A percentile compares a stretch with the other conserved stretches of the same genome.
phyloP scores from a whole-genome alignment of 2,888 invertebrate species.

The Leptopilina syphax region DNA sequence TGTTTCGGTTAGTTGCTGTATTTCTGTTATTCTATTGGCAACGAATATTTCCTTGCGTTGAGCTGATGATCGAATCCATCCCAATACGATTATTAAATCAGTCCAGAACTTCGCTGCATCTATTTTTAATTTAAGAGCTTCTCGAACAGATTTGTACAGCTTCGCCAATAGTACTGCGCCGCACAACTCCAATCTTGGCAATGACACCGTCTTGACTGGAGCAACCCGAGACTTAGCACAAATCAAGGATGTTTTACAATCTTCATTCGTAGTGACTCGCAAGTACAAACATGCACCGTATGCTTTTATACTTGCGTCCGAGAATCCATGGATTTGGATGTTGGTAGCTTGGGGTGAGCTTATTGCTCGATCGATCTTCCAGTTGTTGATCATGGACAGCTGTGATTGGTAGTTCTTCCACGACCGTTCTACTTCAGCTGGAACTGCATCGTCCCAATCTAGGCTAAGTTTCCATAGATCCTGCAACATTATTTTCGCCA shows the following conservation, averaged over 20 bases:
- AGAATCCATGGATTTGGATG: not conserved
- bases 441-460: not conserved
- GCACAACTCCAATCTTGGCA: too few species aligned
- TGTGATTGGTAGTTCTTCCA: not conserved
- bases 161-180: too few species aligned
- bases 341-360: not conserved
- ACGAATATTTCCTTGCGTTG: conserved; percentile 46
- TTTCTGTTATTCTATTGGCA: conserved; percentile 47
- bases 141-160: conserved; percentile 28
- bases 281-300: too few species aligned
- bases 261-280: too few species aligned
- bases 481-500: not conserved
- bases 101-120: conserved; percentile 40
- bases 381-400: not conserved
- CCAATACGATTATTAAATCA: conserved; percentile 48
- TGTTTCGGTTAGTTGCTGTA: conserved; percentile 46
- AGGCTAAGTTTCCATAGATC: not conserved
- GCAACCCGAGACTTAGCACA: too few species aligned
- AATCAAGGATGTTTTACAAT: too few species aligned
- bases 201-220: too few species aligned
- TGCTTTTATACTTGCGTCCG: not conserved
- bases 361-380: not conserved
- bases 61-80: conserved; percentile 48
- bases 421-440: not conserved
- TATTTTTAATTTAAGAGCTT: conserved; percentile 38